These are phyloP conservation scores for Acleris emargana DNA, from an alignment of 2,888 invertebrate genomes.

Conservation along the genomic window DNA sequence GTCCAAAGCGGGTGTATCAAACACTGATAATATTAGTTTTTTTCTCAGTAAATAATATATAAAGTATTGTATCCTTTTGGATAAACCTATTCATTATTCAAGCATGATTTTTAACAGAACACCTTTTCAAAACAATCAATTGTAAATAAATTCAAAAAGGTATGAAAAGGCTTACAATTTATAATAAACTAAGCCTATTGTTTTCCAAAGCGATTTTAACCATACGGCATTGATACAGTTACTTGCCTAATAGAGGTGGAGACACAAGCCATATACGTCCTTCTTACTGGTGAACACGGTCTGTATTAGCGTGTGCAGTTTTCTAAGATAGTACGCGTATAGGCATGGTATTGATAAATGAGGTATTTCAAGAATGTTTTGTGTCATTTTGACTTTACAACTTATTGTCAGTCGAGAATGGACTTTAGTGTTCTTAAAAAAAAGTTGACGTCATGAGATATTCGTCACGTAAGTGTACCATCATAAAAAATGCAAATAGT, in stretches of 20 bases:
- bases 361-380: constrained; percentile 34
- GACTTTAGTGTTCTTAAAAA: neutral
- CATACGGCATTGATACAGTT: constrained; percentile 32
- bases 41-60: no score
- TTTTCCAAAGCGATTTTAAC: constrained; percentile 22
- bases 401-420: neutral
- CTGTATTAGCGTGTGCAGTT: neutral
- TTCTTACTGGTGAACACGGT: neutral
- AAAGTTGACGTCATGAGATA: neutral
- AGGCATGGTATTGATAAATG: constrained; percentile 35
- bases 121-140: no score
- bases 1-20: no score
- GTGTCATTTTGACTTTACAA: constrained; percentile 4
- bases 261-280: neutral
- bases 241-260: constrained; percentile 19
- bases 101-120: no score
- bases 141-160: no score
- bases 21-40: no score
- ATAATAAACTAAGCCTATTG: constrained; percentile 34
- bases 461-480: no score
- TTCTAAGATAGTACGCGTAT: constrained; percentile 20
- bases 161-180: constrained; percentile 7
- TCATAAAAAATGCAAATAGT: no score
- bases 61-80: no score
- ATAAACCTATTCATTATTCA: no score